Evolutionary conservation across 2,888 invertebrate species (phyloP).

Genomic region (Melipona bicolor): DNA sequence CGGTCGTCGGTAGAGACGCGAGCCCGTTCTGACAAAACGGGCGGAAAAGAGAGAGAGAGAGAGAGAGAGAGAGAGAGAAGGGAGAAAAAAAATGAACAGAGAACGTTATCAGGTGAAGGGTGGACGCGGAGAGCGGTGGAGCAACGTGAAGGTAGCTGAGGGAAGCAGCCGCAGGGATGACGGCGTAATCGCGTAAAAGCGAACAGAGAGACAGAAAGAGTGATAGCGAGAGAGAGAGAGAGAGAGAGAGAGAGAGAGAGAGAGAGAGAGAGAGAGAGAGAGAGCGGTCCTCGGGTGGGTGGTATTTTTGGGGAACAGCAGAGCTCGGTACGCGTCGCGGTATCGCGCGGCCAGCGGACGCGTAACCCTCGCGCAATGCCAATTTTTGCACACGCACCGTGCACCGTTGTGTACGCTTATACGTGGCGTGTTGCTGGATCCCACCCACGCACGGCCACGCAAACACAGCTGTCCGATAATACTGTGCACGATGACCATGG

Average conservation of each 20-base stretch:
- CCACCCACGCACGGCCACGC: slow-evolving; percentile 68
- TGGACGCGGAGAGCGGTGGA: neutral
- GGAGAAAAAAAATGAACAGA: neutral
- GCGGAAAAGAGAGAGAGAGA: neutral
- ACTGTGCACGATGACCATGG: slow-evolving; percentile 78
- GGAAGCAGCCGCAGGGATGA: slow-evolving; percentile 28
- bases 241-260: neutral
- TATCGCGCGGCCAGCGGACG: slow-evolving; percentile 58
- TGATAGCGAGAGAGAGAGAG: neutral
- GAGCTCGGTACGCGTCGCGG: slow-evolving; percentile 47
- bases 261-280: slow-evolving; percentile 22
- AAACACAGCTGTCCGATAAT: slow-evolving; percentile 74
- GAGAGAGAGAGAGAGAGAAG: neutral
- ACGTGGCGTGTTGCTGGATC: slow-evolving; percentile 51
- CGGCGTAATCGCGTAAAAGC: slow-evolving; percentile 53
- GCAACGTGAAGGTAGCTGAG: slow-evolving; percentile 24
- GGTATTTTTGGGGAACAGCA: slow-evolving; percentile 70
- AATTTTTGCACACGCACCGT: slow-evolving; percentile 73
- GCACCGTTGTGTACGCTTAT: slow-evolving; percentile 28
- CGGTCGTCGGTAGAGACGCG: neutral
- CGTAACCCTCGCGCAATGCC: slow-evolving; percentile 73
- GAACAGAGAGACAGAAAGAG: neutral
- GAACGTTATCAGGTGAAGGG: slow-evolving; percentile 42
- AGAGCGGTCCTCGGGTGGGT: slow-evolving; percentile 19
- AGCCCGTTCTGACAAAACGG: neutral